Evolutionary conservation across 1,140 invertebrate species (phyloP).

Genomic region (Acromyrmex echinatior): DNA sequence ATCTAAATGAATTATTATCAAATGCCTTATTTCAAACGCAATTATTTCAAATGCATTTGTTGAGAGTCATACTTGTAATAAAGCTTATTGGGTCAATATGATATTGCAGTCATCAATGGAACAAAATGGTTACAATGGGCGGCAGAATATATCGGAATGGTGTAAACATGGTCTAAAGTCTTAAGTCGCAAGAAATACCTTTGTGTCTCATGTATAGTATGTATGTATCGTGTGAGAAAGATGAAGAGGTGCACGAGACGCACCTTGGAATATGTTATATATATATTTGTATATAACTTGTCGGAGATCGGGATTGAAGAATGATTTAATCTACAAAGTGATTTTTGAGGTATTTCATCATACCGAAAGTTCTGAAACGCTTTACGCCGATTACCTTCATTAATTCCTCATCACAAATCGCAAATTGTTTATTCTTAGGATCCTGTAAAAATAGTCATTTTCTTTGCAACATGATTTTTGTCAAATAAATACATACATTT

Average conservation of each 20-base stretch:
- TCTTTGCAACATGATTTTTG: conserved; percentile 9
- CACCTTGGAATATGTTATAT: conserved; percentile 77
- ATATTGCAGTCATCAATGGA: conserved; percentile 30
- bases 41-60: conserved; percentile 11
- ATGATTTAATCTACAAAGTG: conserved; percentile 93
- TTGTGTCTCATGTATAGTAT: conserved; percentile 74
- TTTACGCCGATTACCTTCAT: conserved; percentile 96
- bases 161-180: conserved; percentile 75
- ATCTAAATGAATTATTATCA: not conserved
- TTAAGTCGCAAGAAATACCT: conserved; percentile 77
- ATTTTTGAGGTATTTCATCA: conserved; percentile 98
- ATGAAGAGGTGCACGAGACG: conserved; percentile 72
- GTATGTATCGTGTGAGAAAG: conserved; percentile 78
- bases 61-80: not conserved
- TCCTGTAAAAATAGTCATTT: conserved; percentile 87
- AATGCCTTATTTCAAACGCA: not conserved
- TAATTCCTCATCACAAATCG: conserved; percentile 96
- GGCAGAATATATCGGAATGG: conserved; percentile 71
- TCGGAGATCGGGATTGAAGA: conserved; percentile 75
- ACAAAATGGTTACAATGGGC: conserved; percentile 70
- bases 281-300: conserved; percentile 78
- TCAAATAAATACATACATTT: not conserved
- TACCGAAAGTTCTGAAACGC: conserved; percentile 96
- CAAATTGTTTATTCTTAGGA: conserved; percentile 97
- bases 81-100: conserved; percentile 27